Evolutionary conservation across 2,888 invertebrate genomes (phyloP).

Genomic region (Heliconius sara): DNA sequence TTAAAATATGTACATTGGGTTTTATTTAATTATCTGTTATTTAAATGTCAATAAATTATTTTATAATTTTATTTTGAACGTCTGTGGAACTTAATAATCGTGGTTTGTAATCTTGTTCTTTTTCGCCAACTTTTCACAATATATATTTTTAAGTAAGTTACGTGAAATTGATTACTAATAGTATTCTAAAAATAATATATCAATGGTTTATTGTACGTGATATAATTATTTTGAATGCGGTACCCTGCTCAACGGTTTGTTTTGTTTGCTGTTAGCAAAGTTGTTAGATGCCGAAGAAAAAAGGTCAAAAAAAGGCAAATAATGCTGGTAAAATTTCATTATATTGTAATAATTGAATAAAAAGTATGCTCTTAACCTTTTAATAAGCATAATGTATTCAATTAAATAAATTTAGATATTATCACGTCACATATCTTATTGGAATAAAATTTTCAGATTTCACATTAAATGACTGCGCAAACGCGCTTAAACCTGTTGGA

Average conservation of each 20-base stretch:
- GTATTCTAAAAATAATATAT: not conserved
- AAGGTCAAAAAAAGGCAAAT: constrained; percentile 50
- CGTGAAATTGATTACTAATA: not conserved
- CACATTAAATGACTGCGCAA: constrained; percentile 87
- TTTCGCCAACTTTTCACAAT: not conserved
- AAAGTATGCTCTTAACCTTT: not conserved
- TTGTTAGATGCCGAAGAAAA: constrained; percentile 56
- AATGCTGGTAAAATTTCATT: constrained; percentile 41
- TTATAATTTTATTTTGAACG: not conserved
- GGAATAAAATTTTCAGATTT: constrained; percentile 78
- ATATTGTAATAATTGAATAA: not conserved
- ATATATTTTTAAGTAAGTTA: not conserved
- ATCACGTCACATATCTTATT: not conserved
- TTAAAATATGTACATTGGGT: not conserved
- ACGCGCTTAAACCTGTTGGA: constrained; percentile 74
- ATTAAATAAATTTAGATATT: not conserved
- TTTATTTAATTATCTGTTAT: constrained; percentile 12
- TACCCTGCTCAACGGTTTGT: constrained; percentile 32
- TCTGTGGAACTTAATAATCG: constrained; percentile 20
- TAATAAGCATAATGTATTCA: not conserved
- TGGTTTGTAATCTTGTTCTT: constrained; percentile 7
- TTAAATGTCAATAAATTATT: not conserved
- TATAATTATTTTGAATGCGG: constrained; percentile 51
- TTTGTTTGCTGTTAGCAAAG: constrained; percentile 35
- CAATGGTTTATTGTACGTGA: constrained; percentile 15